Percentiles rank a stretch among this genome's conserved stretches.
These are phyloP conservation scores for Papilio gigon DNA, from an alignment of 2,888 invertebrate species.

Conservation along the genomic window DNA sequence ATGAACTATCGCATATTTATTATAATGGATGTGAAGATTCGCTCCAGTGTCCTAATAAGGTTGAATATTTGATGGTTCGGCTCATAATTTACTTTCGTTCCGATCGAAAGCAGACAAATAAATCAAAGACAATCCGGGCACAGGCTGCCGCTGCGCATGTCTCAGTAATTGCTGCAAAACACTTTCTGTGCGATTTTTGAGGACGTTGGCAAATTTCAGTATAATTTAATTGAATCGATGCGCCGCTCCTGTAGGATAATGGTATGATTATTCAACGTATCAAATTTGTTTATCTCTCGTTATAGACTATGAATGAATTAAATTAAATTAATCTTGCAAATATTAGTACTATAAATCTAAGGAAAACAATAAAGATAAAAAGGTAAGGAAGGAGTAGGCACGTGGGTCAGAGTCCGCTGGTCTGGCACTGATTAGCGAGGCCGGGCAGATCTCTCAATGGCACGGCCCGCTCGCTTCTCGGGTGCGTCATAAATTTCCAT, in stretches of 20 bases:
- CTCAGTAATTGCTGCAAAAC: constrained; percentile 79
- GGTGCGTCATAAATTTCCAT: constrained; percentile 82
- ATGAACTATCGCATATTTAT: constrained; percentile 80
- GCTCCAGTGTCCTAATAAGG: constrained; percentile 70
- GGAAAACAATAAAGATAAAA: constrained; percentile 47
- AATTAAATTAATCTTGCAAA: background rate
- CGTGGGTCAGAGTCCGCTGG: constrained; percentile 60
- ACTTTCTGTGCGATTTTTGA: constrained; percentile 74
- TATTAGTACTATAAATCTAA: constrained; percentile 22
- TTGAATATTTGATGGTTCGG: constrained; percentile 76
- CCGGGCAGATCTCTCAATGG: constrained; percentile 73
- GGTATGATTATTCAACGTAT: background rate
- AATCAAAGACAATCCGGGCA: constrained; percentile 77
- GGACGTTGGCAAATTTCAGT: constrained; percentile 78
- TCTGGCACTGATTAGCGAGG: constrained; percentile 72
- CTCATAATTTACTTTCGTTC: constrained; percentile 78
- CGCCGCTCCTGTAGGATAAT: constrained; percentile 38
- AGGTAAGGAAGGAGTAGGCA: constrained; percentile 54
- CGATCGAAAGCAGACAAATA: constrained; percentile 71
- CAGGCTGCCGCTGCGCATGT: constrained; percentile 74
- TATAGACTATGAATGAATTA: background rate
- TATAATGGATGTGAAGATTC: constrained; percentile 76
- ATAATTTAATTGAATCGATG: constrained; percentile 58
- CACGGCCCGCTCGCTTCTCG: constrained; percentile 65
- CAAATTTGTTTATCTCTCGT: background rate